Evolutionary conservation across 2,113 vertebrate species (phyloP), one percentile per base, ranked within the genome.

Genomic region (Lontra canadensis): DNA sequence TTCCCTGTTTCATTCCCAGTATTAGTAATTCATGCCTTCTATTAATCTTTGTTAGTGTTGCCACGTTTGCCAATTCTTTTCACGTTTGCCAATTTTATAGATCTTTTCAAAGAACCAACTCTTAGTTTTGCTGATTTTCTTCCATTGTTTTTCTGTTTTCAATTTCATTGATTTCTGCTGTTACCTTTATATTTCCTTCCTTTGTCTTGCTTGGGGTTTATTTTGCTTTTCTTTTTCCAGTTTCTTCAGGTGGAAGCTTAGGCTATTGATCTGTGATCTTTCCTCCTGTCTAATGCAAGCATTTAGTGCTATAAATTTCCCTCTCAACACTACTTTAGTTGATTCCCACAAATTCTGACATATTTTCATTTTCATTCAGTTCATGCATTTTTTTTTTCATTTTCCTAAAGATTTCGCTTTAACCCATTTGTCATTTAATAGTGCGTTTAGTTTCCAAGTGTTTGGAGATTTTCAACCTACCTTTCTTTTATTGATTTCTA

Each of bases 31-130:
- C 79, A 57, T 69, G 34, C 52, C 67, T 69, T 90, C 87, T 69
- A 26, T 79, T 90, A 80, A 65, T 65, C 59, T 92, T 86, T 95
- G 31, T 65, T 82, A 76, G 47, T 67, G 73, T 88, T 55, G 15
- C 81, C 36, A 73, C 18, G 14, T 69, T 36, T 88, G 42, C 57
- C 71, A 79, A 93, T 84, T 82, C 69, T 52, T 52, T 52, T 47
- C 3, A 52, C 15, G 49, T 69, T 36, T 88, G 42, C 63, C 71
- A 79, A 95, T 84, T 82, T 82, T 80, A 81, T 65, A 14, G 17
- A 88, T 52, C 57, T 96, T 93, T 96, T 90, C 89, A 69, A 85
- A 91, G 63, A 95, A 81, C 1, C 31, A 88, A 89, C 25, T 95
- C 69, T 95, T 93, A 39, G 74, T 80, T 67, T 92, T 49, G 80